Evolutionary conservation across 2,113 vertebrate genomes (phyloP), one percentile per base, ranked within the genome.

Genomic region (Fregata magnificens): DNA sequence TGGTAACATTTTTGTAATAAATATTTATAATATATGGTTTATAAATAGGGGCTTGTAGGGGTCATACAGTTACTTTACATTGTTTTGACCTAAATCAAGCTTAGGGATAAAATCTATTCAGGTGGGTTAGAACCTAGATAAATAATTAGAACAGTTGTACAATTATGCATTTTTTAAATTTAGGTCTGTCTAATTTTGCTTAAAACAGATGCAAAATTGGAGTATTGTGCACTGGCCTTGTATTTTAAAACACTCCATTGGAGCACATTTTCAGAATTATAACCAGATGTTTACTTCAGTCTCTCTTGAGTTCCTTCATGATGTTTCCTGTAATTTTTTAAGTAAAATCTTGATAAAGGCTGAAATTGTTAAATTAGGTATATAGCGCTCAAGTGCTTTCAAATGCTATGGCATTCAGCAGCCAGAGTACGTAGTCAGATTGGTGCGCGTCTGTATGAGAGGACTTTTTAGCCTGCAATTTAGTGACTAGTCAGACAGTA

Each of bases 211-310:
- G 24, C 13, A 95, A 82, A 93, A 88, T 63, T 65, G 63, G 29
- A 94, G 42, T 91, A 85, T 87, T 86, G 67, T 92, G 22, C 80
- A 89, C 44, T 90, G 89, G 24, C 11, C 36, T 77, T 2, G 0
- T 69, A 87, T 77, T 67, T 95, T 84, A 82, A 93, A 96, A 73
- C 3, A 7, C 9, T 94, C 77, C 74, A 90, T 96, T 92, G 56
- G 49, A 97, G 36, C 80, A 90, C 73, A 36, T 95, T 76, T 61
- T 93, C 59, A 72, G 93, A 95, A 97, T 90, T 94, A 87, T 86
- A 96, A 93, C 38, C 84, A 96, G 96, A 72, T 95, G 92, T 95
- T 96, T 93, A 70, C 52, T 97, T 88, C 73, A 90, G 58, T 86
- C 34, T 94, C 81, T 96, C 88, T 94, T 89, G 86, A 96, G 76